Evolutionary conservation across 2,888 invertebrate genomes (phyloP), one percentile per base, ranked within the genome.

Genomic region (Brenthis hecate): DNA sequence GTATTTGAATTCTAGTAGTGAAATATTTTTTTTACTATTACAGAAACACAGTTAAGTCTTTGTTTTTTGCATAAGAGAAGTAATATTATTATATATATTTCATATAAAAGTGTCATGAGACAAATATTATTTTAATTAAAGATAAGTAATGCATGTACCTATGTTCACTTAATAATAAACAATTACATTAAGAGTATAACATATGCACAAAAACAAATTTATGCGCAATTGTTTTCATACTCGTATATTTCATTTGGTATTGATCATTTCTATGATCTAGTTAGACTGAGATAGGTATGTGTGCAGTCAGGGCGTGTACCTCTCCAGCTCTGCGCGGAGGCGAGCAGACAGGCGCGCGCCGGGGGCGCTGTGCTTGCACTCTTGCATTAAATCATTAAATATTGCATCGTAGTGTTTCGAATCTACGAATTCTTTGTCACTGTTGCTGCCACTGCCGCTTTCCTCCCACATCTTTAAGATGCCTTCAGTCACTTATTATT

Each of bases 301-400:
- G 57, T n/a, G 58, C 47, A 23, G 61, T 48, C 19, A 32, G 58
- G 19, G 62, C 13, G 36, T 8, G 28, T 76, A 89, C 92, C 88
- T 85, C 75, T 92, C 92, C 8, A 93, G 84, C 19, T 84, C 78
- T 6, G 85, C 82, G 55, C 92, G 83, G 11, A 92, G 80, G 11
- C 84, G 83, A 6, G 86, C 86, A 8, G 90, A 88, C 47, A 96
- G 91, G 71, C 95, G 93, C 1, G 96, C 96, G 50, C 96, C 95
- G 1, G 96, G 96, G 50, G 94, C 94, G 69, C 94, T 94, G 82
- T 94, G 93, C 84, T 93, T 94, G 82, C 95, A 95, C 85, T 96
- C 96, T 73, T 94, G 92, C 79, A 95, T 93, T 65, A 96, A 87
- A 75, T 95, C 95, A 72, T 91, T 89, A 83, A 95, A 96, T 56